Evolutionary conservation across 2,797 vertebrate species (phyloP).

Genomic region (Poecilia picta): DNA sequence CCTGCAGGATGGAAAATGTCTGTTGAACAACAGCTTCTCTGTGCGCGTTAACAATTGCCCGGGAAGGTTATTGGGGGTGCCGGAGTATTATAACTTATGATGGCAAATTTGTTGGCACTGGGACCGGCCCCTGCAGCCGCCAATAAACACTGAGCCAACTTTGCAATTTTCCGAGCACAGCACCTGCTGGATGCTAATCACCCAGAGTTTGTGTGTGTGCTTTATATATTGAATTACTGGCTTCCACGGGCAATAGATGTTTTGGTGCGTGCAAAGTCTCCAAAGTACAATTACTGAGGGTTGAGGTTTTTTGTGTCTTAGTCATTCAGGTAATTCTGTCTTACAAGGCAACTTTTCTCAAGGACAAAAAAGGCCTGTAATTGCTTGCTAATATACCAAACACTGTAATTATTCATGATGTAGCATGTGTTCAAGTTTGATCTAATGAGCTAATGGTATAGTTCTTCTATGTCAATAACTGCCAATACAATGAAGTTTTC

Average conservation of each 20-base stretch:
- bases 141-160: slow-evolving; percentile 38
- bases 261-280: slow-evolving; percentile 13
- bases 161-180: slow-evolving; percentile 47
- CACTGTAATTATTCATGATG: background rate
- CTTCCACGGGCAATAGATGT: slow-evolving; percentile 23
- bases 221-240: slow-evolving; percentile 31
- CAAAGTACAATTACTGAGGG: slow-evolving; percentile 16
- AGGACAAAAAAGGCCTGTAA: slow-evolving; percentile 11
- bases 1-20: slow-evolving; percentile 49
- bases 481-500: slow-evolving; percentile 12
- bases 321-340: slow-evolving; percentile 11
- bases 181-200: slow-evolving; percentile 48
- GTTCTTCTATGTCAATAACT: slow-evolving; percentile 12
- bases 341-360: slow-evolving; percentile 4
- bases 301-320: background rate
- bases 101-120: slow-evolving; percentile 44
- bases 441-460: slow-evolving; percentile 16
- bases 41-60: slow-evolving; percentile 46
- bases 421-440: slow-evolving; percentile 1
- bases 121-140: slow-evolving; percentile 52
- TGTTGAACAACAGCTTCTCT: slow-evolving; percentile 51
- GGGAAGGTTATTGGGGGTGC: slow-evolving; percentile 43
- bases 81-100: slow-evolving; percentile 59
- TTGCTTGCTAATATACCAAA: slow-evolving; percentile 7
- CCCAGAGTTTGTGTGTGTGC: slow-evolving; percentile 27